These are phyloP conservation scores for Melikaiella ostensackeni DNA, from an alignment of 2,888 invertebrate species.

Conservation along the genomic window DNA sequence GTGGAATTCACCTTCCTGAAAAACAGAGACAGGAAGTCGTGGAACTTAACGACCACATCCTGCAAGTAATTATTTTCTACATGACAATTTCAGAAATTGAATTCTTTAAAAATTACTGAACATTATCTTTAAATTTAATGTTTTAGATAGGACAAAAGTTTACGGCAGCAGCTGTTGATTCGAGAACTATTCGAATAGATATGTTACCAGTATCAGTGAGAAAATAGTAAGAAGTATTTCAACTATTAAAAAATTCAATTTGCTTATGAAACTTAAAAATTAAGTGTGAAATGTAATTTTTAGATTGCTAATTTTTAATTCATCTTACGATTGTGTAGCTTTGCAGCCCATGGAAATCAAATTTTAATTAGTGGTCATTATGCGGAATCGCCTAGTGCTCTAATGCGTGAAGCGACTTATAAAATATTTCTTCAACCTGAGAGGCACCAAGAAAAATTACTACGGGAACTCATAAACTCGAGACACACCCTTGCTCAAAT, in stretches of 20 bases:
- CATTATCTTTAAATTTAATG: slow-evolving; percentile 20
- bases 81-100: background rate
- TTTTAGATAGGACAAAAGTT: slow-evolving; percentile 86
- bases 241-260: background rate
- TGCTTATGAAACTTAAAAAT: too few relatives aligned
- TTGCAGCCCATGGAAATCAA: slow-evolving; percentile 84
- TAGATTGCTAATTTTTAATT: background rate
- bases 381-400: slow-evolving; percentile 88
- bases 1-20: slow-evolving; percentile 95
- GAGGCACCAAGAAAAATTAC: slow-evolving; percentile 84
- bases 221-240: slow-evolving; percentile 43
- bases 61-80: slow-evolving; percentile 78
- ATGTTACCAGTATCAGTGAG: slow-evolving; percentile 84
- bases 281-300: too few relatives aligned
- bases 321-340: slow-evolving; percentile 72
- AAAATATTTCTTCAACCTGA: slow-evolving; percentile 90
- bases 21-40: slow-evolving; percentile 87
- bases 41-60: slow-evolving; percentile 89
- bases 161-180: slow-evolving; percentile 86
- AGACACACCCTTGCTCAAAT: slow-evolving; percentile 89
- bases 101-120: background rate
- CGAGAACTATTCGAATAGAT: slow-evolving; percentile 83
- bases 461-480: slow-evolving; percentile 85
- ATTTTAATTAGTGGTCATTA: slow-evolving; percentile 89
- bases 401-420: slow-evolving; percentile 93